Evolutionary conservation across 2,113 vertebrate genomes (phyloP).

Genomic region (Anhinga rufa): DNA sequence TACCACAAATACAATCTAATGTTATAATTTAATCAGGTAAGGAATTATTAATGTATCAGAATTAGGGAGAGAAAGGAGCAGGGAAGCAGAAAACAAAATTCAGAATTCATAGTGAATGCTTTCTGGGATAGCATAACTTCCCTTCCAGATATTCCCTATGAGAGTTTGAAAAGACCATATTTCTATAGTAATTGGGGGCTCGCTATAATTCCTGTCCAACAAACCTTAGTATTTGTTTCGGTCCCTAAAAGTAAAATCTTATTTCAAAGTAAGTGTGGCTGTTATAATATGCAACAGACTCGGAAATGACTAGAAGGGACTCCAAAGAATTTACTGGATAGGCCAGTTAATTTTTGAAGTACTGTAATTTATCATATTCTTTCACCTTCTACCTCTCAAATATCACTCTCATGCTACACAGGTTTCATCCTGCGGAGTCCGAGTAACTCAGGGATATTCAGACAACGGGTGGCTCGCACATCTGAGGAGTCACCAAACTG

Average conservation of each 20-base stretch:
- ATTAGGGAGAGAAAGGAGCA: background rate
- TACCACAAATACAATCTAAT: background rate
- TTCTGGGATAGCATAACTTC: background rate
- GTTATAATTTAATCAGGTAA: background rate
- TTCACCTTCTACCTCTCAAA: background rate
- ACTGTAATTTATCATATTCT: background rate
- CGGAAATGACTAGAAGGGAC: background rate
- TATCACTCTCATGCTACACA: background rate
- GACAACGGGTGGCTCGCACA: background rate
- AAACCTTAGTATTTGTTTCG: background rate
- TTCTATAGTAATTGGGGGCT: background rate
- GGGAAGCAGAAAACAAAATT: background rate
- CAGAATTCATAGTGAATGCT: background rate
- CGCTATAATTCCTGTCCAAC: background rate
- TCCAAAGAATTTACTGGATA: background rate
- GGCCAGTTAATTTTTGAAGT: background rate
- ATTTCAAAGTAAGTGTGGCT: background rate
- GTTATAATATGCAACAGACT: background rate
- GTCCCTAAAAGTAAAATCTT: background rate
- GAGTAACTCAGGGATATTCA: background rate
- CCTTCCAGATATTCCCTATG: background rate
- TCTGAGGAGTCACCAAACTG: background rate
- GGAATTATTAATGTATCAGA: background rate
- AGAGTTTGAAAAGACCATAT: background rate
- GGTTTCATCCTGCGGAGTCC: background rate